Evolutionary conservation across 64 coral and sea anemone genomes (phyloP), one percentile per base, ranked within the genome.

Genomic region (Porites australiensis): DNA sequence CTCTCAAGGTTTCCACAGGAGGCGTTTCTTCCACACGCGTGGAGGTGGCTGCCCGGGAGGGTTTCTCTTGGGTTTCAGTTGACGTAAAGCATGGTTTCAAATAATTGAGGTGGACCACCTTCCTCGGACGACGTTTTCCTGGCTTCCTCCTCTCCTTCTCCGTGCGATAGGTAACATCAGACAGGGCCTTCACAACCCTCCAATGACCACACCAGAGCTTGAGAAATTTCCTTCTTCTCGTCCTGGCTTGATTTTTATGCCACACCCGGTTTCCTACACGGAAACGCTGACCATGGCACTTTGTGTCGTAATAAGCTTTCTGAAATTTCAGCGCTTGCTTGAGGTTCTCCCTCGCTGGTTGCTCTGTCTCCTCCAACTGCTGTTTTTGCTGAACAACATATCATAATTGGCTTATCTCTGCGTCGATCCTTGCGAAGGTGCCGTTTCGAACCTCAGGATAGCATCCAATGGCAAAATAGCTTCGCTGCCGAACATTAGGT

Each of bases 351-450:
- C 71, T 88, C 23, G 61, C 74, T 57, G 78, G 4, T 1, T 49
- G 72, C 75, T 78, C 88, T 22, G 88, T 79, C 44, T 74, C 64
- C n/a, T 60, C 70, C 27, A 70, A 55, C 13, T 87, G 64, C 84
- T 87, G 18, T 20, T 88, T 88, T 57, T 88, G 86, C 20, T 74
- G 44, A 58, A 58, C 4, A 58, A 88, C 85, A 74, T 88, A 88
- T 88, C 45, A 5, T 3, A 6, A 14, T 14, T 13, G 18, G 27
- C 0, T 0, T 37, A 37, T 37, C 0, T 37, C 27, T 1, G 27
- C 27, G 1, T 1, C 27, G 27, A 4, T 0, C 64, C 16, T 18
- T 68, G 13, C 15, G 46, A 18, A 66, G 58, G 9, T n/a, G 61
- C 1, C 4, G 7, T 72, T 20, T 88, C 69, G 9, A 88, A 45